Conservation (phyloP, 2,888 invertebrate genomes). For the Tachystola acroxantha region DNA sequence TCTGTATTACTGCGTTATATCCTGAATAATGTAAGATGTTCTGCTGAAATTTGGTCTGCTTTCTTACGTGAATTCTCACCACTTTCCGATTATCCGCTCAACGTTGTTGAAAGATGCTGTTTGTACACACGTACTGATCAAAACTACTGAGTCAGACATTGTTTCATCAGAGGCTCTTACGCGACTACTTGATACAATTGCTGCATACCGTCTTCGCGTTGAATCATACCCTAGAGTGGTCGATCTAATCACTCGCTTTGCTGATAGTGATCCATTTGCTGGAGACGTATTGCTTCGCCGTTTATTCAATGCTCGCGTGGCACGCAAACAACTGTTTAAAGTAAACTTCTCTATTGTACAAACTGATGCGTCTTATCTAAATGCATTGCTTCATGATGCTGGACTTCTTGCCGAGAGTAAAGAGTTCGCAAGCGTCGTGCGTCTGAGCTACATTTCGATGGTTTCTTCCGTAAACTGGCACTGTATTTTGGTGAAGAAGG, state of each 20-base stretch:
- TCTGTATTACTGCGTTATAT: slow-evolving; percentile 43
- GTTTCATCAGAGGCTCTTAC: background rate
- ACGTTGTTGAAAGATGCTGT: background rate
- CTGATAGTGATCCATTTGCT: slow-evolving; percentile 21
- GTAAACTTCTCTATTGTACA: slow-evolving; percentile 33
- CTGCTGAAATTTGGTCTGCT: slow-evolving; percentile 22
- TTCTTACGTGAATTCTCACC: slow-evolving; percentile 40
- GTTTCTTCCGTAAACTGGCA: background rate
- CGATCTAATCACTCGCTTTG: slow-evolving; percentile 22
- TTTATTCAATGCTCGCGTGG: slow-evolving; percentile 32
- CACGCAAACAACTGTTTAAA: slow-evolving; percentile 35
- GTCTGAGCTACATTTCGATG: background rate
- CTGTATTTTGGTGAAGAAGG: background rate
- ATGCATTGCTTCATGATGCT: slow-evolving; percentile 43
- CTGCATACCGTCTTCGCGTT: slow-evolving; percentile 26
- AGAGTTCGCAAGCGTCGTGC: background rate
- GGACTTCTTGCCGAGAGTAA: slow-evolving; percentile 17
- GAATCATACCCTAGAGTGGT: slow-evolving; percentile 24
- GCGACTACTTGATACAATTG: slow-evolving; percentile 31
- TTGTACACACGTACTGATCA: slow-evolving; percentile 31
- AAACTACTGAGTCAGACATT: slow-evolving; percentile 11
- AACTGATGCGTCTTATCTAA: slow-evolving; percentile 41
- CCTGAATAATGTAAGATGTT: slow-evolving; percentile 20
- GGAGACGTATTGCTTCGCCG: slow-evolving; percentile 22
- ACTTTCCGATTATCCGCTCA: slow-evolving; percentile 37